Percentiles rank a stretch among this genome's conserved stretches.
Conservation (phyloP, 2,113 vertebrate species). For the Okapia johnstoni region DNA sequence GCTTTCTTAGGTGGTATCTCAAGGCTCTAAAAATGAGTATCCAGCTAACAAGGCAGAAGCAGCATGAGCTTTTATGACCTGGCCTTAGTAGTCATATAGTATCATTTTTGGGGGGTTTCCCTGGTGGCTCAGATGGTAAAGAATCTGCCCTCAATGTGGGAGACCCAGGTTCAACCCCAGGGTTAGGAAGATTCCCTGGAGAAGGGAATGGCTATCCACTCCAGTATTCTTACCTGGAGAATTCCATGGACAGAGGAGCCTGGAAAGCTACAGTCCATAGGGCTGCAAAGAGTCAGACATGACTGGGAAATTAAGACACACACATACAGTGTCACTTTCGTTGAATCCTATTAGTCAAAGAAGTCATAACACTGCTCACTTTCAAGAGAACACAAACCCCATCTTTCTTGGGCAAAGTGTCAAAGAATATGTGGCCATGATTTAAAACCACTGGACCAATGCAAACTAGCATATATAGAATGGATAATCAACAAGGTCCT, state of each 20-base stretch:
- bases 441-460: background rate
- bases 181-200: background rate
- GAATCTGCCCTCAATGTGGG: background rate
- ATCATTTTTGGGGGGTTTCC: background rate
- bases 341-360: background rate
- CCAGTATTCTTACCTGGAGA: background rate
- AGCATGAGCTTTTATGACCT: background rate
- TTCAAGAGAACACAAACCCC: background rate
- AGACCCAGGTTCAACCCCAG: background rate
- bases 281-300: background rate
- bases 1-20: background rate
- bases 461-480: background rate
- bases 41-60: background rate
- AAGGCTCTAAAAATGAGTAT: background rate
- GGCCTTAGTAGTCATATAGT: background rate
- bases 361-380: background rate
- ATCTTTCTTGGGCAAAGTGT: background rate
- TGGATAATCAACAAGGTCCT: background rate
- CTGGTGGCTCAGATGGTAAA: background rate
- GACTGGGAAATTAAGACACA: background rate
- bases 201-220: background rate
- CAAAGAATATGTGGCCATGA: background rate
- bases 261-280: background rate
- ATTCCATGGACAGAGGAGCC: background rate
- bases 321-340: background rate